Conservation (phyloP, 2,888 invertebrate genomes). For the Protodeltote pygarga region DNA sequence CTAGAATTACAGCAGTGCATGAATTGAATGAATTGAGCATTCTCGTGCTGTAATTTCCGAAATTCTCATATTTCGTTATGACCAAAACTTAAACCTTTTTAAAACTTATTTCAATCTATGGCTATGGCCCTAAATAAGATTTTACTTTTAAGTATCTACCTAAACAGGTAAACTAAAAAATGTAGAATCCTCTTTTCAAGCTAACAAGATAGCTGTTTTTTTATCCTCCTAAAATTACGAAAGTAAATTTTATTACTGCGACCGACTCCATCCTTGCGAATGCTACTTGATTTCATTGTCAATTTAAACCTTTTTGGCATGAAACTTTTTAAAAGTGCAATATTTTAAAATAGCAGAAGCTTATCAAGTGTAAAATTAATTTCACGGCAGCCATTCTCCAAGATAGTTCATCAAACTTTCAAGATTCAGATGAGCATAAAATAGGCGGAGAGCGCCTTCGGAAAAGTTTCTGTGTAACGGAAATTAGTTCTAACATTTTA, state of each 20-base stretch:
- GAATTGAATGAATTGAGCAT: too few species aligned
- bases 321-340: constrained; percentile 36
- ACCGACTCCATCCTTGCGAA: neutral
- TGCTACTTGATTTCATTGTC: constrained; percentile 30
- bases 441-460: constrained; percentile 53
- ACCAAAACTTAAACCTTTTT: too few species aligned
- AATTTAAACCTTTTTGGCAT: constrained; percentile 25
- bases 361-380: constrained; percentile 76
- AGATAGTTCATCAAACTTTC: constrained; percentile 73
- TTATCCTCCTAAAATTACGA: too few species aligned
- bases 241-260: neutral
- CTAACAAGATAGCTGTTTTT: too few species aligned
- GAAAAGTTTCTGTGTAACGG: constrained; percentile 51
- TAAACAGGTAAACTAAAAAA: too few species aligned
- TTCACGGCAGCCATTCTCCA: constrained; percentile 60
- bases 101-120: too few species aligned
- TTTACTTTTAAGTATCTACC: too few species aligned
- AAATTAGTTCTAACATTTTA: constrained; percentile 50
- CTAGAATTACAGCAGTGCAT: too few species aligned
- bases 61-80: too few species aligned
- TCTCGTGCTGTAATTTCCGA: too few species aligned
- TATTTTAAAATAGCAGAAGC: constrained; percentile 55
- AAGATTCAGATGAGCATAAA: constrained; percentile 69
- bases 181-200: too few species aligned
- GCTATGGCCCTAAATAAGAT: too few species aligned